These are phyloP conservation scores for Anomalospiza imberbis DNA, from an alignment of 2,797 vertebrate genomes.

Conservation along the genomic window DNA sequence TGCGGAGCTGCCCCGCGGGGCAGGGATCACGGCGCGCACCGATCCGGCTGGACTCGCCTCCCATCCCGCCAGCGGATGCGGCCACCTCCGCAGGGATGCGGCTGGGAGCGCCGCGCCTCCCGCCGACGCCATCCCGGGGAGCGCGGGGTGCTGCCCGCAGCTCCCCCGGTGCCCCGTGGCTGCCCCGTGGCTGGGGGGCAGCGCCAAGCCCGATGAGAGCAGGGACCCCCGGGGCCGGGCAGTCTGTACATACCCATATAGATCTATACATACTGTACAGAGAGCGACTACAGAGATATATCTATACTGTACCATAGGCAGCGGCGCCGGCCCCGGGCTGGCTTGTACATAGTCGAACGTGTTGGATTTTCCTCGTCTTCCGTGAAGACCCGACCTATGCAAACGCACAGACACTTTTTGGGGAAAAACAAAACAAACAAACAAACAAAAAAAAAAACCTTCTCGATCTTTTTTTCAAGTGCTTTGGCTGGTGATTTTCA, in stretches of 20 bases:
- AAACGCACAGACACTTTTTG: constrained; percentile 83
- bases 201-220: neutral
- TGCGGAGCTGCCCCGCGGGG: neutral
- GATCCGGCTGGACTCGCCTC: neutral
- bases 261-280: constrained; percentile 77
- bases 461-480: constrained; percentile 72
- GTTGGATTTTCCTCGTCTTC: constrained; percentile 78
- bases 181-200: neutral
- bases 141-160: neutral
- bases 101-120: neutral
- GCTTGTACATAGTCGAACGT: constrained; percentile 52
- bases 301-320: constrained; percentile 66
- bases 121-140: neutral
- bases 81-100: neutral
- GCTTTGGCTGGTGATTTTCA: constrained; percentile 81
- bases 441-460: neutral
- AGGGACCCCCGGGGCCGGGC: neutral
- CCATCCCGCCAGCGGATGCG: neutral
- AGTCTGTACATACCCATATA: constrained; percentile 74
- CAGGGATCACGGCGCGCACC: neutral
- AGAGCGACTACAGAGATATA: constrained; percentile 51
- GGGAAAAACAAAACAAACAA: constrained; percentile 40
- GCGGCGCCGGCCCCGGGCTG: constrained; percentile 9
- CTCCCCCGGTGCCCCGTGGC: neutral
- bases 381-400: constrained; percentile 83